Percentiles rank a stretch among this genome's conserved stretches.
Conservation (phyloP, 2,888 invertebrate species). For the Caenorhabditis panamensis region DNA sequence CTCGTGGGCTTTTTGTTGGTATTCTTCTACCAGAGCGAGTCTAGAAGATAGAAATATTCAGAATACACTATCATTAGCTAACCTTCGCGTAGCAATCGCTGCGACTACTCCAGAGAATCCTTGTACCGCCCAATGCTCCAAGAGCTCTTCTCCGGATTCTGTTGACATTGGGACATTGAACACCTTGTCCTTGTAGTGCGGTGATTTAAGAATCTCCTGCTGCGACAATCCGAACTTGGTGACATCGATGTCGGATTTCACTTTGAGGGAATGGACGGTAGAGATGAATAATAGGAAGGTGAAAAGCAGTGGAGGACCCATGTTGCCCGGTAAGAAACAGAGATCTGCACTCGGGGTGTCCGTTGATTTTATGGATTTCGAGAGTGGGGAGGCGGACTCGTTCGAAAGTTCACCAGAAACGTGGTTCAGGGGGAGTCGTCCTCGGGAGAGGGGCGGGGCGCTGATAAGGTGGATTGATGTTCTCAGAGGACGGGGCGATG, state of each 20-base stretch:
- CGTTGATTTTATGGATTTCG: conserved; percentile 38
- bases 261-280: conserved; percentile 6
- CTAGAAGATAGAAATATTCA: neutral
- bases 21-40: conserved; percentile 43
- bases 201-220: conserved; percentile 48
- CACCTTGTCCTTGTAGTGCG: conserved; percentile 54
- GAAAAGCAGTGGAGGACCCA: conserved; percentile 13
- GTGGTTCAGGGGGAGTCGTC: conserved; percentile 19
- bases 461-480: conserved; percentile 5
- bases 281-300: conserved; percentile 1
- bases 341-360: conserved; percentile 18
- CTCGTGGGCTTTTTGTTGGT: conserved; percentile 48
- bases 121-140: conserved; percentile 63
- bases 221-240: conserved; percentile 43
- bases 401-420: conserved; percentile 42
- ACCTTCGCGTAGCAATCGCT: conserved; percentile 61
- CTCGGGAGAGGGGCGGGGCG: conserved; percentile 43
- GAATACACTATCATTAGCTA: neutral
- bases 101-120: conserved; percentile 63
- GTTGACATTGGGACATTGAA: conserved; percentile 53
- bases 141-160: conserved; percentile 58
- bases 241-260: conserved; percentile 43
- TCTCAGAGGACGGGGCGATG: conserved; percentile 35
- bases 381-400: conserved; percentile 25
- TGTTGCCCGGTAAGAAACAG: neutral